Evolutionary conservation across 2,888 invertebrate species (phyloP).

Genomic region (Acronicta leporina): DNA sequence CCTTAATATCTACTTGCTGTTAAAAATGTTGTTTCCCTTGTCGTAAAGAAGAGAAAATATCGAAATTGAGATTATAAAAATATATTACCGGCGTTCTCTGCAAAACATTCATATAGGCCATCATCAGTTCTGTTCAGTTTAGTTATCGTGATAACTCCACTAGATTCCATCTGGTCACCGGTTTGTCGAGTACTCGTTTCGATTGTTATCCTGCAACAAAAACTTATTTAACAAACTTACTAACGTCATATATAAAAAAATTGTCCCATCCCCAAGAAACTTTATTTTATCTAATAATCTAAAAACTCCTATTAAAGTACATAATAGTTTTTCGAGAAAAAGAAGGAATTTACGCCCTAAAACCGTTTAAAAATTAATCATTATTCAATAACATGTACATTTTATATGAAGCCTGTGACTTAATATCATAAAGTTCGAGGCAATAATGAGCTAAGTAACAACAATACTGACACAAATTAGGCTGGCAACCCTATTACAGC

Average conservation of each 20-base stretch:
- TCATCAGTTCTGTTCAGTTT: conserved; percentile 93
- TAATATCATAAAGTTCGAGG: neutral
- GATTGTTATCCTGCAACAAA: conserved; percentile 88
- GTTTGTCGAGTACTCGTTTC: conserved; percentile 85
- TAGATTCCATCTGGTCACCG: conserved; percentile 85
- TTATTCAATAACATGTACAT: too few species aligned
- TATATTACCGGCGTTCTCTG: conserved; percentile 91
- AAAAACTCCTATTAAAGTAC: too few species aligned
- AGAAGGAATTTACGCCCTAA: too few species aligned
- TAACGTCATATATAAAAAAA: conserved; percentile 26
- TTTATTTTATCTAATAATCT: too few species aligned
- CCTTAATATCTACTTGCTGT: too few species aligned
- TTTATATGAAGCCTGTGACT: neutral
- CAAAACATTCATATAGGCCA: conserved; percentile 96
- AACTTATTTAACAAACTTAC: conserved; percentile 6
- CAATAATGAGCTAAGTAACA: conserved; percentile 11
- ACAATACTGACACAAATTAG: conserved; percentile 12
- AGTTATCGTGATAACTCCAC: conserved; percentile 91
- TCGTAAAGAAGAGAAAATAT: too few species aligned
- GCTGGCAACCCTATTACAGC: conserved; percentile 7
- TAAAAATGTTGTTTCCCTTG: too few species aligned
- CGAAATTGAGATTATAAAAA: too few species aligned
- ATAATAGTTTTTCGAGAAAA: too few species aligned
- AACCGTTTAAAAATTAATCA: too few species aligned
- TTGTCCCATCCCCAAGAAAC: conserved; percentile 20